Evolutionary conservation across 2,113 vertebrate species (phyloP).

Genomic region (Rissa tridactyla): DNA sequence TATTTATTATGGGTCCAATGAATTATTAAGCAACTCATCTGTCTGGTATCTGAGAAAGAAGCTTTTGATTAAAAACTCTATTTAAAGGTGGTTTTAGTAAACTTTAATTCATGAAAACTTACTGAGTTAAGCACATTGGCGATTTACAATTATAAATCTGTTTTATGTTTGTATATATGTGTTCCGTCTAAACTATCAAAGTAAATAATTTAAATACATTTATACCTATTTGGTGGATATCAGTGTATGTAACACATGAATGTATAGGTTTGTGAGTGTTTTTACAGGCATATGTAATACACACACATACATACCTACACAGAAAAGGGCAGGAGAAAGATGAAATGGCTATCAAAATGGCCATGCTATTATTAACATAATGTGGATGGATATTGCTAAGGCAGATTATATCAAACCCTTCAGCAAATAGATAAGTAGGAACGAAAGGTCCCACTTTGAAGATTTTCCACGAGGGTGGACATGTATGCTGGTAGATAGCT

Average conservation of each 20-base stretch:
- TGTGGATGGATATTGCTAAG: background rate
- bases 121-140: background rate
- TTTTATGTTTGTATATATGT: background rate
- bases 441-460: background rate
- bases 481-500: background rate
- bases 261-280: background rate
- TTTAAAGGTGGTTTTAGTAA: background rate
- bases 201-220: background rate
- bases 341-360: background rate
- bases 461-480: background rate
- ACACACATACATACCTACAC: background rate
- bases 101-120: background rate
- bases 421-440: background rate
- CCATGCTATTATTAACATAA: background rate
- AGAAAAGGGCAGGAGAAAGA: background rate
- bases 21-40: slow-evolving; percentile 44
- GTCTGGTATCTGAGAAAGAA: background rate
- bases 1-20: background rate
- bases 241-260: background rate
- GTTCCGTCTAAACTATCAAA: background rate
- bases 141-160: background rate
- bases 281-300: background rate
- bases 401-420: background rate
- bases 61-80: background rate
- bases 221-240: background rate